Percentiles rank a stretch among this genome's conserved stretches.
These are phyloP conservation scores for Sinocyclocheilus anophthalmus DNA, from an alignment of 2,113 vertebrate species.

Conservation along the genomic window DNA sequence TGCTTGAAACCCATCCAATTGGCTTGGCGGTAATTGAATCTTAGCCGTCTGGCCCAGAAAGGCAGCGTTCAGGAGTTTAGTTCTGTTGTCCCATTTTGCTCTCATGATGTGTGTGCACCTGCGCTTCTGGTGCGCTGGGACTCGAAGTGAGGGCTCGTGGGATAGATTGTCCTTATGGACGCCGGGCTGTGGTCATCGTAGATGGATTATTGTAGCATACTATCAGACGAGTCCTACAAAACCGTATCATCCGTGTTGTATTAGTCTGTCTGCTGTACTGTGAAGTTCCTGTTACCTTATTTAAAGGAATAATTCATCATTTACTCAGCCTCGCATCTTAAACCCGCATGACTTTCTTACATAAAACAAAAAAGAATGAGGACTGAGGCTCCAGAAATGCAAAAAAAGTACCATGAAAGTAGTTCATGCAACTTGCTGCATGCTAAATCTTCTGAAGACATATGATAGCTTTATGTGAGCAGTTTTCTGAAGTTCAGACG, in stretches of 20 bases:
- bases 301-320: slow-evolving; percentile 17
- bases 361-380: background rate
- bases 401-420: background rate
- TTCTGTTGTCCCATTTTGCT: slow-evolving; percentile 53
- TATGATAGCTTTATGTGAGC: too few species aligned
- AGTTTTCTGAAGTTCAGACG: too few species aligned
- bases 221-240: slow-evolving; percentile 33
- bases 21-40: slow-evolving; percentile 49
- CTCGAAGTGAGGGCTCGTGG: slow-evolving; percentile 6
- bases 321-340: background rate
- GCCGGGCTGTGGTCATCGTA: slow-evolving; percentile 40
- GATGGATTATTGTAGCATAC: slow-evolving; percentile 50
- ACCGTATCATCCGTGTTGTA: slow-evolving; percentile 19
- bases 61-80: slow-evolving; percentile 36
- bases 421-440: background rate
- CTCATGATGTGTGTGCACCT: slow-evolving; percentile 34
- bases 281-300: background rate
- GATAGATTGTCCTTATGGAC: slow-evolving; percentile 47
- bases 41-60: slow-evolving; percentile 44
- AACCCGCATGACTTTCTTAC: background rate
- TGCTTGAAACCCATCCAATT: slow-evolving; percentile 42
- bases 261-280: slow-evolving; percentile 6
- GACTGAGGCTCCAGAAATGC: background rate
- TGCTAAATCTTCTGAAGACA: background rate
- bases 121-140: slow-evolving; percentile 33